Conservation (phyloP, 1,140 invertebrate genomes). For the Hormaphis cornu region DNA sequence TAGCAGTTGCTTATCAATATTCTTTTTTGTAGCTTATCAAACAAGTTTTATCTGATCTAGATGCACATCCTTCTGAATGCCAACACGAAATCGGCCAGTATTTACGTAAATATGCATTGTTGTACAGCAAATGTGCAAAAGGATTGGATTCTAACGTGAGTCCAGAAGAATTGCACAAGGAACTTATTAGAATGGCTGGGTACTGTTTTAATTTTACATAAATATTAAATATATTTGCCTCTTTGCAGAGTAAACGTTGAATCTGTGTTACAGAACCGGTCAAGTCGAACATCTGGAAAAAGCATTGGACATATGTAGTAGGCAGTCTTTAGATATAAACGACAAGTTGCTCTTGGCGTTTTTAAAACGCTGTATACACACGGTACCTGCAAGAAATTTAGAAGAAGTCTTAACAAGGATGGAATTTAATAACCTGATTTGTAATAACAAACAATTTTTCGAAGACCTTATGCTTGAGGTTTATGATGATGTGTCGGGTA, state of each 20-base stretch:
- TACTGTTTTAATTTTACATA: background rate
- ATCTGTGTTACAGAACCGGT: slow-evolving; percentile 6
- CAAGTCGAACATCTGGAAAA: background rate
- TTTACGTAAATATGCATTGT: slow-evolving; percentile 26
- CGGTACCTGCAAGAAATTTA: slow-evolving; percentile 5
- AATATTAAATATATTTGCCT: background rate
- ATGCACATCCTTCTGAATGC: background rate
- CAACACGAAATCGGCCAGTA: background rate
- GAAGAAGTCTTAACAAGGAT: background rate
- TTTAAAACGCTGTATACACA: background rate
- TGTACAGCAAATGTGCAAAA: slow-evolving; percentile 23
- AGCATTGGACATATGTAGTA: slow-evolving; percentile 15
- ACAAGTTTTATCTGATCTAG: slow-evolving; percentile 1
- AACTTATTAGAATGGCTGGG: slow-evolving; percentile 19
- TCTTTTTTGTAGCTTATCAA: background rate
- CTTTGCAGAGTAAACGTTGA: background rate
- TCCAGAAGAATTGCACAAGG: slow-evolving; percentile 25
- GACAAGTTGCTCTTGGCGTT: background rate
- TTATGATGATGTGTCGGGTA: slow-evolving; percentile 7
- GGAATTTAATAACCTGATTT: slow-evolving; percentile 1
- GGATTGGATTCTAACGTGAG: background rate
- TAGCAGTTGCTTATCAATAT: background rate
- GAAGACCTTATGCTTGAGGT: background rate
- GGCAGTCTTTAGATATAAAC: slow-evolving; percentile 10
- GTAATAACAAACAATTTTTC: background rate